Percentiles rank a stretch among this genome's conserved stretches.
These are phyloP conservation scores for Drosophila buzzatii DNA, from an alignment of 2,888 invertebrate species.

Conservation along the genomic window DNA sequence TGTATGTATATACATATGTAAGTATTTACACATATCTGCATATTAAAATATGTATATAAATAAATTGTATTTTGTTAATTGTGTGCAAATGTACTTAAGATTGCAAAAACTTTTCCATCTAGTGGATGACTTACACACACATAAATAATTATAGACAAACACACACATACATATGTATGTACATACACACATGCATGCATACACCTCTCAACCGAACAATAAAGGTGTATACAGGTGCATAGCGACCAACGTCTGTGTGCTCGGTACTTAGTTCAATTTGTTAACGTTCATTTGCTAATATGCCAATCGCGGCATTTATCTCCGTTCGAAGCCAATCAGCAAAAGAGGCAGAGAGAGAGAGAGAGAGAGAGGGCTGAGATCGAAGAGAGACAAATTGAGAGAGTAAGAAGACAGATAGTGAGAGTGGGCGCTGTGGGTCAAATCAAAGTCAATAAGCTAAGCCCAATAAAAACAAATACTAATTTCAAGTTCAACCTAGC, in stretches of 20 bases:
- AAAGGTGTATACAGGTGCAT: conserved; percentile 5
- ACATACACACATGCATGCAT: background rate
- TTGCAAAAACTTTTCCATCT: conserved; percentile 13
- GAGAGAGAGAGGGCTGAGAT: conserved; percentile 1
- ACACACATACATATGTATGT: background rate
- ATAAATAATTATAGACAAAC: no score
- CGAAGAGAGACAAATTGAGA: background rate
- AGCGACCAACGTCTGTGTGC: background rate
- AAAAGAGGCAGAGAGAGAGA: background rate
- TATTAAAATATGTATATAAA: background rate
- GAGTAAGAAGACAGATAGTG: background rate
- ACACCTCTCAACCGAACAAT: background rate
- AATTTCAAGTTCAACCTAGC: background rate
- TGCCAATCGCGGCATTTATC: conserved; percentile 27
- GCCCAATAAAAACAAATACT: background rate
- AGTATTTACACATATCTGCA: no score
- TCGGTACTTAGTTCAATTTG: conserved; percentile 6
- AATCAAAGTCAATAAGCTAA: conserved; percentile 35
- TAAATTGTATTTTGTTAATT: background rate
- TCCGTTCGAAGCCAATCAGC: conserved; percentile 1
- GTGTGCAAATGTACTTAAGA: background rate
- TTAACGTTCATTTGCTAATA: conserved; percentile 23
- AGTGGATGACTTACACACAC: background rate
- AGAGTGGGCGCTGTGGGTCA: conserved; percentile 13
- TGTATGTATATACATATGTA: no score